These are phyloP conservation scores for Drosophila kuntzei DNA, from an alignment of 2,888 invertebrate species.

Conservation along the genomic window DNA sequence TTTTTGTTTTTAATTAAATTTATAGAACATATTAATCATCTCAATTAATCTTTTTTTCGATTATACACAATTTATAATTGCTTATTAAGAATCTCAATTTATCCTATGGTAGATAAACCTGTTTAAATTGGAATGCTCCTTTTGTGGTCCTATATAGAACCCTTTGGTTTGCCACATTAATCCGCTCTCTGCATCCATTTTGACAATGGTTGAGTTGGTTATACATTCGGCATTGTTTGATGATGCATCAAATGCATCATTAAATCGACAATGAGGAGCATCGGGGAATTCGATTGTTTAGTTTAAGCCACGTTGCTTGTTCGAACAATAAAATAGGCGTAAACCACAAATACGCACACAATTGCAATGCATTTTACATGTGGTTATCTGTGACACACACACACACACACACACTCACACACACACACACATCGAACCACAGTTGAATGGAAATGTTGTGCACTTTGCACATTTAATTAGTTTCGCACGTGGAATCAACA, in stretches of 20 bases:
- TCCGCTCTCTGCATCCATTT: slow-evolving; percentile 7
- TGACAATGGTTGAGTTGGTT: slow-evolving; percentile 19
- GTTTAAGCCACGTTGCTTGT: slow-evolving; percentile 14
- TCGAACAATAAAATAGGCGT: slow-evolving; percentile 49
- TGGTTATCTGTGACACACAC: slow-evolving; percentile 29
- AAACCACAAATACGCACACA: slow-evolving; percentile 52
- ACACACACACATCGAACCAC: not conserved
- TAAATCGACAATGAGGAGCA: slow-evolving; percentile 37
- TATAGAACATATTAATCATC: too few relatives aligned
- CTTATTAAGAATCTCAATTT: too few relatives aligned
- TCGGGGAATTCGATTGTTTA: slow-evolving; percentile 12
- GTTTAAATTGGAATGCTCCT: not conserved
- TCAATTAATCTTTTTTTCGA: too few relatives aligned
- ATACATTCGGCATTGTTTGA: slow-evolving; percentile 30
- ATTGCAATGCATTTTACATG: slow-evolving; percentile 40
- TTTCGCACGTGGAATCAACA: slow-evolving; percentile 36
- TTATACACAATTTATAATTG: too few relatives aligned
- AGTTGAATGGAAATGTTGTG: slow-evolving; percentile 23
- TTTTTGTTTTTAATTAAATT: too few relatives aligned
- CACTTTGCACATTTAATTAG: slow-evolving; percentile 56
- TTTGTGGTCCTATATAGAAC: not conserved
- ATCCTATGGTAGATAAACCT: too few relatives aligned
- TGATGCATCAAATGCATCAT: slow-evolving; percentile 54
- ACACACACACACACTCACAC: not conserved
- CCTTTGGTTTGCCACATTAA: not conserved